Base-by-base conservation (phyloP, 1,140 invertebrate genomes). In the Telenomus remus region DNA sequence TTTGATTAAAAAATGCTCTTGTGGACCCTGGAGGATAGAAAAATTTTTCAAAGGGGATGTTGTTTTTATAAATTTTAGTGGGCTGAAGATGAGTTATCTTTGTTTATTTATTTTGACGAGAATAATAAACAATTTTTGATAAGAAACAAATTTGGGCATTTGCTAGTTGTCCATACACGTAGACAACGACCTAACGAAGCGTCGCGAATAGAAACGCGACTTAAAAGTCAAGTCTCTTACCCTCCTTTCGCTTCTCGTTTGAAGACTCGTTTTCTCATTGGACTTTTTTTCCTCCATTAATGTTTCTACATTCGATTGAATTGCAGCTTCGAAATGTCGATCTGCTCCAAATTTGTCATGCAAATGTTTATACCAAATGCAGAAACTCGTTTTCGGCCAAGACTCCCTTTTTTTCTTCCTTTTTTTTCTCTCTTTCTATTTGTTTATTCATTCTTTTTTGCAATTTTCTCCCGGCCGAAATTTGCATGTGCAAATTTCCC, bases 121-220 rank as follows among this genome's bases (percentile, higher is more conserved):
- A n/a, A n/a, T n/a, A n/a, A n/a, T n/a, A n/a, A n/a, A n/a, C n/a
- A n/a, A 42, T 55, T 44, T 13, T 15, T 43, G 16, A 55, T 65
- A 50, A 44, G n/a, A n/a, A n/a, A n/a, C 27, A 50, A n/a, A 8
- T 59, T 68, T 68, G 10, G 47, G 46, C 55, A 59, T 68, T 56
- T 44, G 19, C 44, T 14, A 0, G 49, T 53, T 48, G 50, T 42
- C 27, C 43, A 37, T 48, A 14, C 35, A 10, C 27, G 49, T 44
- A 13, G 33, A 57, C 43, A 39, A 75, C 70, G 46, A 68, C 60
- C 66, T 82, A 84, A 82, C 80, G 78, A 82, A 84, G 76, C 51
- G 73, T 77, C 71, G 47, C 73, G 79, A 83, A 84, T 82, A 80
- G 82, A 81, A 79, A 78, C 78, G 79, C 75, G 64, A 81, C 76